Conservation (phyloP, 2,888 invertebrate species). For the Carterocephalus palaemon region DNA sequence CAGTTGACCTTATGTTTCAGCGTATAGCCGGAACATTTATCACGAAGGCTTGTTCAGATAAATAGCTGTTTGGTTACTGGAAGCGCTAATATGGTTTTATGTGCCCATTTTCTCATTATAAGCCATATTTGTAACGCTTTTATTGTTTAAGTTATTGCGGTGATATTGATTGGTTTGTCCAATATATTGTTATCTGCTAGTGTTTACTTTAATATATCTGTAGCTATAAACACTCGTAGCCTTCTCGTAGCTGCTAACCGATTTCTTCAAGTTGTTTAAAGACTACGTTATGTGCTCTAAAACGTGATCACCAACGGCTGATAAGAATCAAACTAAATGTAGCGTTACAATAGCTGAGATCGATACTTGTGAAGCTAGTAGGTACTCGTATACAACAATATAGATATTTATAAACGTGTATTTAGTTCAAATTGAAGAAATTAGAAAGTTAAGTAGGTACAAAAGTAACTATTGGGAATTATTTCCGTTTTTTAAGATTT, state of each 20-base stretch:
- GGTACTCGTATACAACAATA: background rate
- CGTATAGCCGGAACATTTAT: conserved; percentile 53
- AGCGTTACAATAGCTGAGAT: conserved; percentile 12
- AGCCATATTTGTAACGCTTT: conserved; percentile 10
- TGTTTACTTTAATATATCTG: too few species aligned
- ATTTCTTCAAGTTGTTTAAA: conserved; percentile 6
- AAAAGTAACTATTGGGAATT: too few species aligned
- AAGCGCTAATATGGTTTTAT: conserved; percentile 24
- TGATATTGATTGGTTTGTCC: conserved; percentile 1
- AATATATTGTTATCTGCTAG: conserved; percentile 1
- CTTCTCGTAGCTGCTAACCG: background rate
- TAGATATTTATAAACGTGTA: background rate
- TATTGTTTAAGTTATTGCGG: conserved; percentile 5
- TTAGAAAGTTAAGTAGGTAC: conserved; percentile 3
- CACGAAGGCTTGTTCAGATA: conserved; percentile 45
- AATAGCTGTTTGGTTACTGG: conserved; percentile 30
- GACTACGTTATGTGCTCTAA: conserved; percentile 5
- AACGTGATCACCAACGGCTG: conserved; percentile 8
- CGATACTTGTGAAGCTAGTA: conserved; percentile 4
- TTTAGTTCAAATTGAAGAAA: too few species aligned
- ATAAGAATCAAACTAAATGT: conserved; percentile 11
- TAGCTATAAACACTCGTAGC: too few species aligned
- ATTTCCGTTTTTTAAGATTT: too few species aligned
- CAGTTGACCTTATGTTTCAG: conserved; percentile 56
- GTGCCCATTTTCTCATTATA: conserved; percentile 6